phyloP scores from a whole-genome alignment of 2,113 vertebrate species.

The Osmerus mordax region DNA sequence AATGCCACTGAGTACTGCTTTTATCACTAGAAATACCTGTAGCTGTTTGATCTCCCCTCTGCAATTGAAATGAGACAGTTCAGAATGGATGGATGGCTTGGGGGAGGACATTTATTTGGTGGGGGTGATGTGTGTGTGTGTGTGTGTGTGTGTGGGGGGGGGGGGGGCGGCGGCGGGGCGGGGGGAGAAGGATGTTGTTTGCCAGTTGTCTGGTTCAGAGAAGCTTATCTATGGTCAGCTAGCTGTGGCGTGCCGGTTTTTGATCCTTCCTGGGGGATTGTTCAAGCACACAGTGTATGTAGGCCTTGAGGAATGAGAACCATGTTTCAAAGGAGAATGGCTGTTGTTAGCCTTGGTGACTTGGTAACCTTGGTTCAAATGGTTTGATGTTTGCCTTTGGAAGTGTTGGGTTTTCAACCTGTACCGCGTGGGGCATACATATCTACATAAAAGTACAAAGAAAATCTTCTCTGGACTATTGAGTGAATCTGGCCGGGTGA shows the following conservation, averaged over 20 bases:
- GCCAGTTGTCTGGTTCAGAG: constrained; percentile 46
- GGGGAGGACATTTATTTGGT: constrained; percentile 50
- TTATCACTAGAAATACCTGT: neutral
- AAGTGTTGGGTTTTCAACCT: neutral
- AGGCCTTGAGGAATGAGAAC: constrained; percentile 18
- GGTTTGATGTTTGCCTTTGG: neutral
- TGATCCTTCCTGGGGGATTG: constrained; percentile 16
- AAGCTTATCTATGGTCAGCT: constrained; percentile 59
- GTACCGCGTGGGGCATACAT: too few relatives aligned
- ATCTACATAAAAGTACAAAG: too few relatives aligned
- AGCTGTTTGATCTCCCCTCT: neutral
- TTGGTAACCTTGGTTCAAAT: constrained; percentile 2
- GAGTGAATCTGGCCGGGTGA: neutral
- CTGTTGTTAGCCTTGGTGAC: neutral
- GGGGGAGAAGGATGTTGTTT: constrained; percentile 40
- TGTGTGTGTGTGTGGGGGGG: neutral
- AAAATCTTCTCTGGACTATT: neutral
- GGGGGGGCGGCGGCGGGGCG: too few relatives aligned
- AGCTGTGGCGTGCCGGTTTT: constrained; percentile 49
- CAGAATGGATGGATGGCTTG: constrained; percentile 39
- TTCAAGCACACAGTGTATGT: constrained; percentile 17
- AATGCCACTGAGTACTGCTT: too few relatives aligned
- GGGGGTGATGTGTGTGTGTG: constrained; percentile 4
- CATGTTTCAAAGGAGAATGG: neutral
- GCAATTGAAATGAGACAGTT: constrained; percentile 43